Evolutionary conservation across 2,113 vertebrate genomes (phyloP), one percentile per base, ranked within the genome.

Genomic region (Clarias macrocephalus): DNA sequence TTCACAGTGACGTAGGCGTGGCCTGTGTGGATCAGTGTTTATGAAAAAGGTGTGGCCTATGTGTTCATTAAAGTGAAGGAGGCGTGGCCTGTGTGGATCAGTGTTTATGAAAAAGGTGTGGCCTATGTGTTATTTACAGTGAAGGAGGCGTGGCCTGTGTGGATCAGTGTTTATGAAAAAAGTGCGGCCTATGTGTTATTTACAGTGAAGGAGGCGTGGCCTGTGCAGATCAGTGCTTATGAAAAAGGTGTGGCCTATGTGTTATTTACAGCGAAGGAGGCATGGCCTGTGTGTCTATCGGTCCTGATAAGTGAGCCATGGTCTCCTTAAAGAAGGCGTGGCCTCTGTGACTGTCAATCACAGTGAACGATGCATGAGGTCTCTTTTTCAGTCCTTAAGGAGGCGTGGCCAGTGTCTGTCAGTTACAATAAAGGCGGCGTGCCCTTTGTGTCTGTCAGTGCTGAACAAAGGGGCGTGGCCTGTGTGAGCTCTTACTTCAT

Each of bases 401-500:
- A 52, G 72, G 37, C 5, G 11, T 75, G 72, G 72, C 37, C 72
- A 52, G 10, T 75, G 72, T 75, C 15, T 37, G 16, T 75, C 21
- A 75, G 21, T 25, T 11, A 3, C 6, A 15, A 1, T 77, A 7
- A 77, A 56, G 48, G 48, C 15, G 25, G 75, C 1, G 12, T 77
- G 75, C 0, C 75, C 48, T 77, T 0, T 54, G 23, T 28, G 25
- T 28, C 48, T 54, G 48, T n/a, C 52, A 56, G 12, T n/a, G 11
- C 12, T 76, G 25, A 54, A 25, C 1, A 48, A 77, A 4, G 25
- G n/a, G 28, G 77, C 0, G 56, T 60, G 56, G 56, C 28, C 77
- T 59, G 3, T 54, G 56, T 80, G 56, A 21, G 11, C 81, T 95
- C 97, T 96, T 96, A 99, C 98, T 93, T 95, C 98, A 99, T 99